A percentile compares a stretch with the other conserved stretches of the same genome.
Evolutionary conservation across 2,797 vertebrate genomes (phyloP).

Genomic region (Fringilla coelebs): DNA sequence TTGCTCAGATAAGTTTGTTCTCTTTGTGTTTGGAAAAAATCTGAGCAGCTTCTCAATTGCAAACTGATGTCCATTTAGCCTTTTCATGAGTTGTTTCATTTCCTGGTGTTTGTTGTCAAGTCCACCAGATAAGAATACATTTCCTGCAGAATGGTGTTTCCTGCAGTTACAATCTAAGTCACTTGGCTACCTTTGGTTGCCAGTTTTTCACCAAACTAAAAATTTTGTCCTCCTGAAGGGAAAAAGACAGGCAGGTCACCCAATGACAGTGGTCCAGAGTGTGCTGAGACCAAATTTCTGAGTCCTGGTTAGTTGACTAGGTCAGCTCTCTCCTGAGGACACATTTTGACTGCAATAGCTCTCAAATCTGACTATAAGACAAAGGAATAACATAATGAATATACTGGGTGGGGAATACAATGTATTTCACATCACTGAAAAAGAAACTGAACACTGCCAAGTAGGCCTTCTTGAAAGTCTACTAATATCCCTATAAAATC

Average conservation of each 20-base stretch:
- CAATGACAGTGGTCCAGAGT: neutral
- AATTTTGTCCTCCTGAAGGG: neutral
- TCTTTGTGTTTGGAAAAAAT: neutral
- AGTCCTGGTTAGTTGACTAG: neutral
- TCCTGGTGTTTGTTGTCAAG: neutral
- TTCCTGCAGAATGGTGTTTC: neutral
- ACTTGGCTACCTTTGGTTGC: neutral
- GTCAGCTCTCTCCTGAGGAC: neutral
- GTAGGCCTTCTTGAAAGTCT: neutral
- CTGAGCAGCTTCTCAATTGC: neutral
- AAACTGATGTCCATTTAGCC: neutral
- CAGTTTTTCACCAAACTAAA: neutral
- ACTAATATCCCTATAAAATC: neutral
- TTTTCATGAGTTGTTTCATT: neutral
- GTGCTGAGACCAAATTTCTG: neutral
- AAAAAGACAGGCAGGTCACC: neutral
- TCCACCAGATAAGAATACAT: neutral
- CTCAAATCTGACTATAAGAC: neutral
- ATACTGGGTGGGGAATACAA: neutral
- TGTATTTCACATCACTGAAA: neutral
- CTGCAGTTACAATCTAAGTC: neutral
- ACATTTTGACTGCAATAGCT: neutral
- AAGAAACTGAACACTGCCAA: neutral
- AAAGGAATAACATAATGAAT: neutral
- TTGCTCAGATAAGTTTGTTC: neutral